Evolutionary conservation across 2,797 vertebrate genomes (phyloP).

Genomic region (Enteromius radiatus): DNA sequence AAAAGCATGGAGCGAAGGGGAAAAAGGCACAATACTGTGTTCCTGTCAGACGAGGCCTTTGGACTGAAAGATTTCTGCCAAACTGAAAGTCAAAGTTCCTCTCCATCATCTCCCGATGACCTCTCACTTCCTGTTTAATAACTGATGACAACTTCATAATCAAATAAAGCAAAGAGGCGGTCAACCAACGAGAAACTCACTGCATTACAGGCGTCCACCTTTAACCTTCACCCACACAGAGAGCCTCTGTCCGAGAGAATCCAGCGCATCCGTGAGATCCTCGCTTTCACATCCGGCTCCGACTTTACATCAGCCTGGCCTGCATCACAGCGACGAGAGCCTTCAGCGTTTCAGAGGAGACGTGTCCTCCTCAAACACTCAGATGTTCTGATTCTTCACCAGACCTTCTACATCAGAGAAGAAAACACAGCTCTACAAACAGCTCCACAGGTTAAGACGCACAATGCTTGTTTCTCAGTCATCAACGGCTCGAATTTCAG

Average conservation of each 20-base stretch:
- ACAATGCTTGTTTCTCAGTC: slow-evolving; percentile 43
- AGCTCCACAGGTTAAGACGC: slow-evolving; percentile 25
- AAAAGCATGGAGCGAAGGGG: background rate
- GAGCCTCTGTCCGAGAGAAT: slow-evolving; percentile 41
- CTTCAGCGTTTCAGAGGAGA: slow-evolving; percentile 61
- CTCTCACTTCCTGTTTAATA: background rate
- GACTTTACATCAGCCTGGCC: slow-evolving; percentile 58
- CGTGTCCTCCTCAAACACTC: slow-evolving; percentile 8
- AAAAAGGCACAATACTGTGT: background rate
- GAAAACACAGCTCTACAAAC: background rate
- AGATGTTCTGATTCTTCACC: background rate
- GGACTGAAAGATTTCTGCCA: background rate
- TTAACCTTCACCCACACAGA: slow-evolving; percentile 23
- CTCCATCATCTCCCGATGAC: background rate
- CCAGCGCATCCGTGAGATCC: slow-evolving; percentile 41
- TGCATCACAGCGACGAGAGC: slow-evolving; percentile 65
- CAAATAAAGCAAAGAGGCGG: background rate
- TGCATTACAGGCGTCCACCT: background rate
- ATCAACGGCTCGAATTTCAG: slow-evolving; percentile 68
- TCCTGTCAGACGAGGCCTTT: background rate
- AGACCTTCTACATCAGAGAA: background rate
- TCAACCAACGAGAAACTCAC: background rate
- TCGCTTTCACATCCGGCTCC: slow-evolving; percentile 56
- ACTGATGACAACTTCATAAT: background rate
- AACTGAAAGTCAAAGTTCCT: background rate